These are phyloP conservation scores for Actinopyga echinites DNA, from an alignment of 53 echinoderm and acorn worm species.

Conservation along the genomic window DNA sequence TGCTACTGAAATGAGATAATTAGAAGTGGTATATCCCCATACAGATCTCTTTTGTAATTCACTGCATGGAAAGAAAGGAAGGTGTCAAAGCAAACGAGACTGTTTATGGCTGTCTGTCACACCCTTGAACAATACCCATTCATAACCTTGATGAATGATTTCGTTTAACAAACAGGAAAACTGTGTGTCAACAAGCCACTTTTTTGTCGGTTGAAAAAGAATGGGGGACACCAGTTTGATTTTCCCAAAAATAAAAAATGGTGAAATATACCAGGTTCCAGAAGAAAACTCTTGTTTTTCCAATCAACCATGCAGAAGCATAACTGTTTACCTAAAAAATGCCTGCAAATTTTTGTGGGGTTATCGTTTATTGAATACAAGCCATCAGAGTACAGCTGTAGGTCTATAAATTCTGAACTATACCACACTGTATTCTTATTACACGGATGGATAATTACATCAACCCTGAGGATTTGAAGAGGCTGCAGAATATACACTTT, in stretches of 20 bases:
- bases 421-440: too few relatives aligned
- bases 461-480: too few relatives aligned
- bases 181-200: conserved; percentile 36
- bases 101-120: conserved; percentile 40
- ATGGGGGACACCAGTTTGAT: not conserved
- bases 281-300: conserved; percentile 7
- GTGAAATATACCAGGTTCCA: not conserved
- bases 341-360: too few relatives aligned
- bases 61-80: conserved; percentile 3
- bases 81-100: conserved; percentile 29
- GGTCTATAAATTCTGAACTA: too few relatives aligned
- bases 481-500: too few relatives aligned
- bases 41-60: conserved; percentile 1
- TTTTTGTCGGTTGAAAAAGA: conserved; percentile 26
- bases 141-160: not conserved
- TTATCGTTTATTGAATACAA: too few relatives aligned
- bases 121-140: conserved; percentile 19
- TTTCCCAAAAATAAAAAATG: not conserved
- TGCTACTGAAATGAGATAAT: conserved; percentile 18
- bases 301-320: conserved; percentile 21
- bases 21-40: conserved; percentile 9
- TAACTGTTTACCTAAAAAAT: conserved; percentile 29
- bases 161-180: conserved; percentile 3
- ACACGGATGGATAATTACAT: too few relatives aligned
- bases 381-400: too few relatives aligned